Evolutionary conservation across 2,888 invertebrate species (phyloP).

Genomic region (Latheticus oryzae): DNA sequence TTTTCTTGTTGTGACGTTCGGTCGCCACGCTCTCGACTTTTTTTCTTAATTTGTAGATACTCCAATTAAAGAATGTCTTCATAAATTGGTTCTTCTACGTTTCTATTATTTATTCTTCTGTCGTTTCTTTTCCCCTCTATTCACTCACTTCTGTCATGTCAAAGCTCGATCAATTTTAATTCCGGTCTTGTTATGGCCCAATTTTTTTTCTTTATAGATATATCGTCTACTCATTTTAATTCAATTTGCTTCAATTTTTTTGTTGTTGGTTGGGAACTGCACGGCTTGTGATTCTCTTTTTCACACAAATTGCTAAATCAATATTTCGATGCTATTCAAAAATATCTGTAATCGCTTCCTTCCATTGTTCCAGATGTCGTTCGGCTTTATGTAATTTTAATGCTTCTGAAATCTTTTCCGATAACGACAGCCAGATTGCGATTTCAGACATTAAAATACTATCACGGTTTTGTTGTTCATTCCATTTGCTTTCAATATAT

Average conservation of each 20-base stretch:
- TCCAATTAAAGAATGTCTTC: conserved; percentile 58
- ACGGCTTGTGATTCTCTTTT: conserved; percentile 33
- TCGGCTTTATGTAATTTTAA: conserved; percentile 42
- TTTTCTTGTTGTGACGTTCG: conserved; percentile 57
- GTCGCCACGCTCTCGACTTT: conserved; percentile 51
- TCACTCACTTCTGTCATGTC: conserved; percentile 32
- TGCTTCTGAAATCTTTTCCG: conserved; percentile 46
- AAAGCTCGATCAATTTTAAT: conserved; percentile 35
- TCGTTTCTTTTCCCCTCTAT: conserved; percentile 7
- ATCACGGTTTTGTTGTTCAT: conserved; percentile 23
- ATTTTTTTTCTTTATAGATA: conserved; percentile 3
- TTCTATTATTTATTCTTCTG: conserved; percentile 34
- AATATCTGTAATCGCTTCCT: conserved; percentile 39
- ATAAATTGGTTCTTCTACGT: conserved; percentile 51
- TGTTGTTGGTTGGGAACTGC: conserved; percentile 20
- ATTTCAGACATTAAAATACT: conserved; percentile 34
- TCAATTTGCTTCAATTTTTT: conserved; percentile 29
- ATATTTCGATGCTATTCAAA: conserved; percentile 37
- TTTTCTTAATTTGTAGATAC: conserved; percentile 58
- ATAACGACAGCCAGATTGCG: conserved; percentile 29
- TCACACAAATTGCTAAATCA: conserved; percentile 39
- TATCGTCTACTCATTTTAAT: conserved; percentile 14
- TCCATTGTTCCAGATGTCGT: conserved; percentile 42
- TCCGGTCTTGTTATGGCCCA: conserved; percentile 11
- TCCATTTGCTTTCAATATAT: no score